These are phyloP conservation scores for Pica pica DNA, from an alignment of 2,113 vertebrate species.

Conservation along the genomic window DNA sequence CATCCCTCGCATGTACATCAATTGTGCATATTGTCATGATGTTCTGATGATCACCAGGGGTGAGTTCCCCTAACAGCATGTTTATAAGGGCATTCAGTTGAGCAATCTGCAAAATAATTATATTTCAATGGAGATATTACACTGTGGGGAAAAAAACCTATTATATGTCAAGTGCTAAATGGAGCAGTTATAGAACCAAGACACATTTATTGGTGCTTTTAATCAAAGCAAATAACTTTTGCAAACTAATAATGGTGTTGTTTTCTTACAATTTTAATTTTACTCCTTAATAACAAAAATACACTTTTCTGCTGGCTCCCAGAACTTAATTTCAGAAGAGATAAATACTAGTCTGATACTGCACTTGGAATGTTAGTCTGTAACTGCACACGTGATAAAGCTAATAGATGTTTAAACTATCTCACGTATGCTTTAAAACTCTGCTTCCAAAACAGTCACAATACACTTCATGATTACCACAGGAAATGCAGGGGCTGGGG, in stretches of 20 bases:
- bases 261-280: conserved; percentile 70
- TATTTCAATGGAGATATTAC: conserved; percentile 84
- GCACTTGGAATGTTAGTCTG: not conserved
- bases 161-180: conserved; percentile 78
- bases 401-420: not conserved
- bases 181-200: conserved; percentile 70
- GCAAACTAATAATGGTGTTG: conserved; percentile 68
- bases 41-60: conserved; percentile 86
- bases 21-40: conserved; percentile 87
- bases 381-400: not conserved
- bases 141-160: conserved; percentile 62
- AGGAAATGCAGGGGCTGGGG: not conserved
- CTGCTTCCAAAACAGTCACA: not conserved
- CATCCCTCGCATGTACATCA: conserved; percentile 84
- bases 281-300: conserved; percentile 71
- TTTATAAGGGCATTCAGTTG: conserved; percentile 91
- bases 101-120: conserved; percentile 89
- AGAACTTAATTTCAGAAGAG: conserved; percentile 42
- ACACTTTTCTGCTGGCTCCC: conserved; percentile 51
- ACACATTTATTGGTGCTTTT: conserved; percentile 75
- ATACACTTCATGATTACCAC: not conserved
- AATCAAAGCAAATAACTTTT: conserved; percentile 79
- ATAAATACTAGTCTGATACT: not conserved
- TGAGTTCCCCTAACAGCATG: conserved; percentile 88
- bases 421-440: not conserved